Evolutionary conservation across 2,113 vertebrate species (phyloP).

Genomic region (Tor tambroides): DNA sequence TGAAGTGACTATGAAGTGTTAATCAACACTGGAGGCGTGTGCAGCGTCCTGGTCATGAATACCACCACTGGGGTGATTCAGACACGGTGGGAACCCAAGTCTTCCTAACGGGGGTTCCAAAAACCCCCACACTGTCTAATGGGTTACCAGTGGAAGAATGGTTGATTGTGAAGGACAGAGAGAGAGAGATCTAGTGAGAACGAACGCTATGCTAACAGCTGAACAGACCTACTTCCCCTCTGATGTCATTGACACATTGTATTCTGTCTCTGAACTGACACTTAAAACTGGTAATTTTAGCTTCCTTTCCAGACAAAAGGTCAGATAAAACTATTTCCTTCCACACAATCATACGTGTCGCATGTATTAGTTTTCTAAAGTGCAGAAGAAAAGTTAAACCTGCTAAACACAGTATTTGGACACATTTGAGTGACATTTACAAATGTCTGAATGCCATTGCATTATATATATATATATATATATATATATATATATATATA

Average conservation of each 20-base stretch:
- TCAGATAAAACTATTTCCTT: not conserved
- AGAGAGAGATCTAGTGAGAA: not conserved
- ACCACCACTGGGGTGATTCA: not conserved
- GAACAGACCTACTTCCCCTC: constrained; percentile 26
- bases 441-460: not conserved
- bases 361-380: not conserved
- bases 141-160: constrained; percentile 18
- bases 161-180: not conserved
- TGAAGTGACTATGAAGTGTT: not conserved
- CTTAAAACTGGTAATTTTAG: constrained; percentile 7
- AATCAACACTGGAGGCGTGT: not conserved
- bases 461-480: no score
- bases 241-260: constrained; percentile 39
- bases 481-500: no score
- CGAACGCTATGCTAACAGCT: not conserved
- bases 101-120: not conserved
- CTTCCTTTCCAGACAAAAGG: constrained; percentile 13
- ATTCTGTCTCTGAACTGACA: not conserved
- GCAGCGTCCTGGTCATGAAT: not conserved
- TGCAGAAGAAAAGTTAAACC: not conserved
- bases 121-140: not conserved
- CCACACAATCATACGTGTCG: not conserved
- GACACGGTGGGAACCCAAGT: not conserved
- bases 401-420: not conserved
- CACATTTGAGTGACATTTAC: not conserved